Evolutionary conservation across 2,113 vertebrate species (phyloP).

Genomic region (Daboia siamensis): DNA sequence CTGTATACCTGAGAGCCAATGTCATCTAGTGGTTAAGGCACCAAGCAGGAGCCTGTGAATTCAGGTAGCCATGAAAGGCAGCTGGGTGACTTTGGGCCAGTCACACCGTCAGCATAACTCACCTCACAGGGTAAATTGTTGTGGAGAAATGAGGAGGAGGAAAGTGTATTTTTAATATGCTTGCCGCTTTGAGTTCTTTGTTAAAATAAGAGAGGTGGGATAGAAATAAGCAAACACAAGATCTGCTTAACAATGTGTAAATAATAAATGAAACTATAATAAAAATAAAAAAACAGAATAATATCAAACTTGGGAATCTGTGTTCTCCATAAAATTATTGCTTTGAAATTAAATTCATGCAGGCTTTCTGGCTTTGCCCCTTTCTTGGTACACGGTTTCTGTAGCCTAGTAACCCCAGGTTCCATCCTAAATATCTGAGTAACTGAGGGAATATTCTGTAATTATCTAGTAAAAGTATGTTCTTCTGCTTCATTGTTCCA

Average conservation of each 20-base stretch:
- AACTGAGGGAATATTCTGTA: background rate
- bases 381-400: background rate
- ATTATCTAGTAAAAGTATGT: background rate
- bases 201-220: background rate
- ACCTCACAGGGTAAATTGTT: background rate
- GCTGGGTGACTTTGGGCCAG: background rate
- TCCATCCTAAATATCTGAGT: background rate
- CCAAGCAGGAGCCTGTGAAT: background rate
- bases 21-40: background rate
- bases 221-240: background rate
- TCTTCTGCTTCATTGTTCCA: conserved; percentile 55
- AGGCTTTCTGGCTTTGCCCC: background rate
- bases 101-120: background rate
- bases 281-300: background rate
- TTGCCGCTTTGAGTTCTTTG: background rate
- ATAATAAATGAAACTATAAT: background rate
- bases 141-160: background rate
- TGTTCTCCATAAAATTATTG: background rate
- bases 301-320: background rate
- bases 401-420: background rate
- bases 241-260: background rate
- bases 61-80: background rate
- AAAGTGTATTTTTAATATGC: background rate
- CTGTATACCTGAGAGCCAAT: background rate
- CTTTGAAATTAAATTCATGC: background rate